Evolutionary conservation across 2,888 invertebrate genomes (phyloP).

Genomic region (Frankliniella fusca): DNA sequence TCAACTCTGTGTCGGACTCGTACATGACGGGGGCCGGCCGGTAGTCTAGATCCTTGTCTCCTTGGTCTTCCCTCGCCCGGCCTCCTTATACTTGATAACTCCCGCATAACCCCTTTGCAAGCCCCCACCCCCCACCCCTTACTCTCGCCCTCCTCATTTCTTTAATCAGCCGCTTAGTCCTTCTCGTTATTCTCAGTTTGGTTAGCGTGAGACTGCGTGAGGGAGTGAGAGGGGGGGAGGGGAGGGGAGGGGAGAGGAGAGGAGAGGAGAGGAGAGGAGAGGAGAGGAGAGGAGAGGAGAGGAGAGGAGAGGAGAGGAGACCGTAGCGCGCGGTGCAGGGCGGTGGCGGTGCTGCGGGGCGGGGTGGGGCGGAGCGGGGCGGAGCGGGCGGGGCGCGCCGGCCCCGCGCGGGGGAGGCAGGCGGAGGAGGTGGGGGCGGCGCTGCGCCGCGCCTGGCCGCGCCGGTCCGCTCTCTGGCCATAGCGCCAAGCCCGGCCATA

Average conservation of each 20-base stretch:
- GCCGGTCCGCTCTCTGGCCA: background rate
- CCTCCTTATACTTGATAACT: too few relatives aligned
- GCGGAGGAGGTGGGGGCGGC: background rate
- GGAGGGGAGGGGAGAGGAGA: background rate
- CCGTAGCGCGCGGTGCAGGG: background rate
- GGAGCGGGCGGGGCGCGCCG: background rate
- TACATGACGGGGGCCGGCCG: too few relatives aligned
- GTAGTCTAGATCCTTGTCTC: too few relatives aligned
- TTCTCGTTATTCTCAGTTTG: too few relatives aligned
- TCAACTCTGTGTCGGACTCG: too few relatives aligned
- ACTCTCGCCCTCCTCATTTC: too few relatives aligned
- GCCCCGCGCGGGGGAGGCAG: background rate
- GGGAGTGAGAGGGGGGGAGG: background rate
- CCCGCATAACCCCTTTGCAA: too few relatives aligned
- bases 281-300: background rate
- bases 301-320: background rate
- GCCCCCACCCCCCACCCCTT: too few relatives aligned
- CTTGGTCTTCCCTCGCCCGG: too few relatives aligned
- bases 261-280: background rate
- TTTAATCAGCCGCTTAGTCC: too few relatives aligned
- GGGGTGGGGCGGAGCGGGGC: background rate
- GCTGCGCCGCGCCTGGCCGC: background rate
- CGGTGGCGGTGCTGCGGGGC: background rate
- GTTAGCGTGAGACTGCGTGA: background rate
- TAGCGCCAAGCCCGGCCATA: background rate